phyloP scores from a whole-genome alignment of 53 echinoderm and acorn worm genomes.

The Patiria pectinifera region DNA sequence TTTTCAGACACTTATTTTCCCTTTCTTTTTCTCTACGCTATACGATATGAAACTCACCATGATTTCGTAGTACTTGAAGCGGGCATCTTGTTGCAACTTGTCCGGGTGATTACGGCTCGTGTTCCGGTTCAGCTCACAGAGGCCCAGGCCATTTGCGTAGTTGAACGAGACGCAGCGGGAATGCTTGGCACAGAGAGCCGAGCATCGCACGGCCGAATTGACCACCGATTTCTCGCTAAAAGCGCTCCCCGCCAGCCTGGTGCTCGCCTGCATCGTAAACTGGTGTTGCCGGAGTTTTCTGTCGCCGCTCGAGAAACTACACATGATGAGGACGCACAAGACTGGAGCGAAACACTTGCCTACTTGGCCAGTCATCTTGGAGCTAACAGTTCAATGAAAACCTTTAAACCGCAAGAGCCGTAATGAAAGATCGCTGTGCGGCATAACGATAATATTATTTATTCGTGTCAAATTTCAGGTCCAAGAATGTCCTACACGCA shows the following conservation, averaged over 20 bases:
- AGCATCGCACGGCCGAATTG: conserved; percentile 18
- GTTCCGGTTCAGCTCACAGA: conserved; percentile 31
- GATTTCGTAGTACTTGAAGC: conserved; percentile 35
- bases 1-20: too few species aligned
- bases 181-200: conserved; percentile 17
- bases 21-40: too few species aligned
- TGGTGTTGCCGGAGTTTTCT: too few species aligned
- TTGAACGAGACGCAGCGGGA: conserved; percentile 23
- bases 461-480: too few species aligned
- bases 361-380: too few species aligned
- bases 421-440: too few species aligned
- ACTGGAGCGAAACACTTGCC: too few species aligned
- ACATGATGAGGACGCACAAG: too few species aligned
- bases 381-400: too few species aligned
- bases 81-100: neutral
- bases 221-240: neutral
- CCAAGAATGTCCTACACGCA: too few species aligned
- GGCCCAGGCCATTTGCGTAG: neutral
- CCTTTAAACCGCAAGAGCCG: too few species aligned
- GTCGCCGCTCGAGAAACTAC: neutral
- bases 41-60: neutral
- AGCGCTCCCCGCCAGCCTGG: neutral
- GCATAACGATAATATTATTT: too few species aligned
- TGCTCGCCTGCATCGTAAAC: neutral
- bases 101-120: neutral